Evolutionary conservation across 2,797 vertebrate genomes (phyloP).

Genomic region (Rhabdophis nuchalis): DNA sequence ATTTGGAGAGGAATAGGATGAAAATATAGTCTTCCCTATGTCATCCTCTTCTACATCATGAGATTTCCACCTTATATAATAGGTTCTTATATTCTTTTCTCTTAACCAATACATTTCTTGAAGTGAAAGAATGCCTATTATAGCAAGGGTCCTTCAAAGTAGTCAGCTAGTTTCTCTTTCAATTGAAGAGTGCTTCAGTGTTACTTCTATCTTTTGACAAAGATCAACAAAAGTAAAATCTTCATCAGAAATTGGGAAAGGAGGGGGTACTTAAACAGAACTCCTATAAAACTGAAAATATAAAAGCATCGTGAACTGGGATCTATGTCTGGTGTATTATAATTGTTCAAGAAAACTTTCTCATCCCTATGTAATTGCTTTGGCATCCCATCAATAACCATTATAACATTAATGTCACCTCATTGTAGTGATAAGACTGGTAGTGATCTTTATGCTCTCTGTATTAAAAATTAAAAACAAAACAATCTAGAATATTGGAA

Average conservation of each 20-base stretch:
- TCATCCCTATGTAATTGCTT: background rate
- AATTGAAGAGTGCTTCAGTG: background rate
- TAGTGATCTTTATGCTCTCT: too few relatives aligned
- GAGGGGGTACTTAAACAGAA: background rate
- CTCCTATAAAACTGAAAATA: background rate
- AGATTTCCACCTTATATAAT: background rate
- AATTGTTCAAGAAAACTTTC: background rate
- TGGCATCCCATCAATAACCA: background rate
- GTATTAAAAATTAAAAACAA: too few relatives aligned
- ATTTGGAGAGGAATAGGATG: background rate
- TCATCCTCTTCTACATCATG: background rate
- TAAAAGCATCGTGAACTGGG: background rate
- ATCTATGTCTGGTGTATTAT: background rate
- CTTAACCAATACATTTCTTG: background rate
- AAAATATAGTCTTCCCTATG: background rate
- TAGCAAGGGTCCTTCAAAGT: background rate
- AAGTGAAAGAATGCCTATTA: background rate
- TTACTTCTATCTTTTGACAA: conserved; percentile 17
- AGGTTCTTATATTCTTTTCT: background rate
- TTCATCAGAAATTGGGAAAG: background rate
- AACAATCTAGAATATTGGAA: too few relatives aligned
- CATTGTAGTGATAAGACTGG: background rate
- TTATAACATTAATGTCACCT: background rate
- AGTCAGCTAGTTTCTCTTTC: background rate
- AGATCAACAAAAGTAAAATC: conserved; percentile 24